Conservation (phyloP, 2,113 vertebrate genomes). For the Thalassarche chlororhynchos region DNA sequence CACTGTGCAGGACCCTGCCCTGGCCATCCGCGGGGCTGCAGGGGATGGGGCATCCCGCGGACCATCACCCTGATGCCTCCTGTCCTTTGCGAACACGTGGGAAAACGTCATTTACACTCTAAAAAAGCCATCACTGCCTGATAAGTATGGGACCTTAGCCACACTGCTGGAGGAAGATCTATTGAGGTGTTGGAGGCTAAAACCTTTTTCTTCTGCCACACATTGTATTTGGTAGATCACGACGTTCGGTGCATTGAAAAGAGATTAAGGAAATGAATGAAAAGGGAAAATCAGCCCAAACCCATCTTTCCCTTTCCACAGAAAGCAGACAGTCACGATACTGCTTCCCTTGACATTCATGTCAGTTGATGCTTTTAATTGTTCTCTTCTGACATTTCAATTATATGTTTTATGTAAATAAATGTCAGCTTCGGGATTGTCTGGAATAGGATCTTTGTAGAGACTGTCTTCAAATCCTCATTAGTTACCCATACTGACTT, state of each 20-base stretch:
- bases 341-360: background rate
- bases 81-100: background rate
- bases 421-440: background rate
- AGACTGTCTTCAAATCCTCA: background rate
- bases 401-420: constrained; percentile 5
- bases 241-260: background rate
- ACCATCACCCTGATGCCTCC: background rate
- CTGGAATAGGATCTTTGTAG: background rate
- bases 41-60: background rate
- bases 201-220: background rate
- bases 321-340: background rate
- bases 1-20: background rate
- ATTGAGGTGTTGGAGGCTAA: background rate
- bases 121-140: background rate
- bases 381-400: background rate
- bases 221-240: background rate
- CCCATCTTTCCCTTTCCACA: background rate
- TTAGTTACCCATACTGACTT: background rate
- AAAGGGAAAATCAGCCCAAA: background rate
- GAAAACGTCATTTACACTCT: background rate
- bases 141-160: background rate
- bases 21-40: no score
- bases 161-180: background rate
- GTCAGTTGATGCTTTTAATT: background rate
- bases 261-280: background rate